These are phyloP conservation scores for Xylocopa sonorina DNA, from an alignment of 1,140 invertebrate species.

Conservation along the genomic window DNA sequence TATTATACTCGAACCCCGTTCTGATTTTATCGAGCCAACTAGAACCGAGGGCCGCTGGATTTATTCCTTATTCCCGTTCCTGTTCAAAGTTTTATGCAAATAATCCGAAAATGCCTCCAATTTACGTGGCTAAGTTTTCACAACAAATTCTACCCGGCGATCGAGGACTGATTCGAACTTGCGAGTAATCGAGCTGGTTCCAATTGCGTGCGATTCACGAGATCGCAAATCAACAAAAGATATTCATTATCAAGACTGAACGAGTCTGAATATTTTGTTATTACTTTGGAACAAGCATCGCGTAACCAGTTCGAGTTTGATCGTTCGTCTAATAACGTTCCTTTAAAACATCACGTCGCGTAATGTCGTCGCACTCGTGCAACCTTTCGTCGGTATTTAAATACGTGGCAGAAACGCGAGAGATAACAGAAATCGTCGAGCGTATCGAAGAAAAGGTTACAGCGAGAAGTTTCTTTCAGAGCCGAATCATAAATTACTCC, in stretches of 20 bases:
- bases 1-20: neutral
- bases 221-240: neutral
- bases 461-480: neutral
- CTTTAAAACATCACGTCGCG: too few species aligned
- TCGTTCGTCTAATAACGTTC: too few species aligned
- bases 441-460: neutral
- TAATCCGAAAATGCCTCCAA: neutral
- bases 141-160: neutral
- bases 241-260: too few species aligned
- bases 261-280: too few species aligned
- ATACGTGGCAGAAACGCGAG: neutral
- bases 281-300: too few species aligned
- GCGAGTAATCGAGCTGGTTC: neutral
- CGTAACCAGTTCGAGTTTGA: too few species aligned
- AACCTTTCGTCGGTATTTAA: too few species aligned
- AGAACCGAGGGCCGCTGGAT: neutral
- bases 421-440: neutral
- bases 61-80: neutral
- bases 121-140: neutral
- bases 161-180: neutral
- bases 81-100: neutral
- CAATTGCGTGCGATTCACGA: neutral
- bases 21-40: neutral
- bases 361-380: too few species aligned
- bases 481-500: neutral